Evolutionary conservation across 2,888 invertebrate species (phyloP), one percentile per base, ranked within the genome.

Genomic region (Parnassius orleans): DNA sequence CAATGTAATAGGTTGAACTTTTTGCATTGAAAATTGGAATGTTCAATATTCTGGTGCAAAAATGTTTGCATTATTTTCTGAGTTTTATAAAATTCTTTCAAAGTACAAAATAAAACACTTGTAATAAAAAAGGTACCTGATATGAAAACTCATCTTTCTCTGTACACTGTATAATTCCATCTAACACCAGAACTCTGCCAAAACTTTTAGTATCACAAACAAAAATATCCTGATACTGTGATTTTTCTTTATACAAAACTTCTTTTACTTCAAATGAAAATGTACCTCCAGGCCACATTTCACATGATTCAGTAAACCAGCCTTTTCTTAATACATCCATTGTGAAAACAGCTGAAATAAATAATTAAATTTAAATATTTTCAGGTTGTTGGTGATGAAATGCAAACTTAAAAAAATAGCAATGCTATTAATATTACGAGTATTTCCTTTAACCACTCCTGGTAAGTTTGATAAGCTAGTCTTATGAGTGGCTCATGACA

Each of bases 151-250:
- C 99, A 92, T 99, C 99, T 72, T 94, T 94, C 81, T 99, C 96
- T 0, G 99, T 97, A 77, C 98, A 98, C 81, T 99, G 99, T 71
- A 99, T 98, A 41, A 99, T 97, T 33, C 98, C 98, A 87, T 99
- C 99, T 51, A 99, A 89, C 2, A 98, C 95, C 54, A 99, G 87
- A 2, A 96, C 97, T 76, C 92, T 95, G 0, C 99, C 99, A 79
- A 98, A 95, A 51, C 94, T 93, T 74, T 79, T 80, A 93, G 96
- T 97, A 78, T 98, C 94, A 64, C 97, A 89, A 3, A 98, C 95
- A 67, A 96, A 82, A 60, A 98, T 95, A 73, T 98, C 95, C 84
- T 98, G 98, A 83, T 93, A 98, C 57, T 94, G 86, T 0, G 98
- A 97, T 77, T 94, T 95, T 78, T 96, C 96, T 2, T 94, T 89